Evolutionary conservation across 92 coral and sea anemone genomes (phyloP), one percentile per base, ranked within the genome.

Genomic region (Heliopora coerulea): DNA sequence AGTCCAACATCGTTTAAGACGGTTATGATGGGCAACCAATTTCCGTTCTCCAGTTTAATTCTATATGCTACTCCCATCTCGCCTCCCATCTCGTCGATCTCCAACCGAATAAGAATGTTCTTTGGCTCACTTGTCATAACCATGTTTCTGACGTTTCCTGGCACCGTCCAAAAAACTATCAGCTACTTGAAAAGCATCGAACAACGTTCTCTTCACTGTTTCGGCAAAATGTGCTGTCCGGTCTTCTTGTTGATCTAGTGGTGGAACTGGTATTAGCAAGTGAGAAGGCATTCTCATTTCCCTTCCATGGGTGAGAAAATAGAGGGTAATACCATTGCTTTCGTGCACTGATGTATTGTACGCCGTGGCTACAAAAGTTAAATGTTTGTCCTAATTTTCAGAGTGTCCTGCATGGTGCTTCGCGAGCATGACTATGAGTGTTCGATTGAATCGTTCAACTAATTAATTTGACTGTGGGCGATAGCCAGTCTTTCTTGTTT

Each of bases 211-310:
- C 15, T 32, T 69, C 30, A 56, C 9, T 19, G 15, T 41, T 28
- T 18, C 54, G 31, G 79, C 68, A 73, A 54, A 73, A 20, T 48
- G 24, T 24, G 79, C 49, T 31, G 59, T 52, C 17, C 60, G 30
- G 24, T 15, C 26, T 57, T 69, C 58, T 68, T 39, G 72, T 1
- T 20, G 57, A 28, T 69, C 77, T 48, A 60, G 60, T 30, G 74
- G 77, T 12, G 27, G 59, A 21, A 49, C 60, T 37, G 77, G 54
- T 48, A 40, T 48, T 60, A 69, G 29, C 18, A 69, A 59, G 59
- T 69, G 42, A 17, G 54, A 3, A 20, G 77, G 77, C 3, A 69
- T n/a, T 44, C 62, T 7, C 77, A 69, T 69, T 69, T 69, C 77
- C 54, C 77, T 8, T 25, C 77, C 77, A 69, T 48, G 61, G 23